Percentiles rank a stretch among this genome's conserved stretches.
Evolutionary conservation across 2,113 vertebrate species (phyloP).

Genomic region (Chaenogobius annularis): DNA sequence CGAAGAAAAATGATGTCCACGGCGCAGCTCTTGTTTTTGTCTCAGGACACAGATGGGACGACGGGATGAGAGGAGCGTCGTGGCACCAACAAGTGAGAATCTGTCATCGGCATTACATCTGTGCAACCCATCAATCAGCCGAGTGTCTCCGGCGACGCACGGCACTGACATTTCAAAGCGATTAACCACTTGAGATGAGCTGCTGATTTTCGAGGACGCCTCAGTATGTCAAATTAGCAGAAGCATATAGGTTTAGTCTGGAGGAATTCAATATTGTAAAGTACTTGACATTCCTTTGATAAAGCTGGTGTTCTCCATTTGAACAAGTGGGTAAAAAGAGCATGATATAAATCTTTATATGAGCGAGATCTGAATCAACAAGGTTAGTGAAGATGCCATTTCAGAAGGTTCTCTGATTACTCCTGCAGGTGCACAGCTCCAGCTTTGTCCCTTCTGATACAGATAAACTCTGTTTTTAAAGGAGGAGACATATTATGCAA

Average conservation of each 20-base stretch:
- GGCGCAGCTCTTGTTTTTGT: background rate
- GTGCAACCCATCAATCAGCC: background rate
- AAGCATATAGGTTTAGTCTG: background rate
- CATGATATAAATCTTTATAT: background rate
- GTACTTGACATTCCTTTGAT: background rate
- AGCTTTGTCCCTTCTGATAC: too few relatives aligned
- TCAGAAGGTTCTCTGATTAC: too few relatives aligned
- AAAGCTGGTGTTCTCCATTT: background rate
- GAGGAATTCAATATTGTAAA: background rate
- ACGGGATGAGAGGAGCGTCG: background rate
- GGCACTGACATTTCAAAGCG: background rate
- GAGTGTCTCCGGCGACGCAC: background rate
- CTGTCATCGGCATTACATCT: conserved; percentile 6
- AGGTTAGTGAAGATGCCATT: too few relatives aligned
- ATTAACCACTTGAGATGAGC: background rate
- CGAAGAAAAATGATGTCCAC: too few relatives aligned
- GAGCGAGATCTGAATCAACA: too few relatives aligned
- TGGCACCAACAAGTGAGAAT: conserved; percentile 3
- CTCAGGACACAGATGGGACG: background rate
- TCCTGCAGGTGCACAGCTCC: too few relatives aligned
- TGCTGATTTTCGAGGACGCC: background rate
- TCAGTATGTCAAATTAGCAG: background rate
- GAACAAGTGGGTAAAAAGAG: background rate
- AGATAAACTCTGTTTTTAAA: too few relatives aligned
- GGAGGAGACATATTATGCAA: too few relatives aligned